These are phyloP conservation scores for Lathamus discolor DNA, from an alignment of 2,113 vertebrate genomes.

Conservation along the genomic window DNA sequence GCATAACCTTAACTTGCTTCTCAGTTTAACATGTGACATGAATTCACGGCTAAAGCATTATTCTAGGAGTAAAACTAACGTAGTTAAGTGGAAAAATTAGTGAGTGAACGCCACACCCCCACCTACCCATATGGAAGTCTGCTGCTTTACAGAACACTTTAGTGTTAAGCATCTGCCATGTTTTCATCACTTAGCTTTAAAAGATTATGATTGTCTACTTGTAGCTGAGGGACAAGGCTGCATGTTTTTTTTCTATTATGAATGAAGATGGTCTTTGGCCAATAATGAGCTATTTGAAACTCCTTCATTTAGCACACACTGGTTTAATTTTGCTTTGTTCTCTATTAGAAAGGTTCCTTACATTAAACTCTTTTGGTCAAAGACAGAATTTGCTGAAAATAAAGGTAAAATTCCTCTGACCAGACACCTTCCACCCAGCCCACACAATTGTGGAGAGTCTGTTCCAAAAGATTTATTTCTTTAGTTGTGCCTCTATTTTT, in stretches of 20 bases:
- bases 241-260: not conserved
- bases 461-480: not conserved
- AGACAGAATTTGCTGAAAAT: not conserved
- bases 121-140: not conserved
- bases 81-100: not conserved
- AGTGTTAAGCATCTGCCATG: not conserved
- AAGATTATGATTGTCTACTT: not conserved
- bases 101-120: accelerated
- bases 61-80: not conserved
- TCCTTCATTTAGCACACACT: not conserved
- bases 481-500: not conserved
- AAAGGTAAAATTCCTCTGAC: not conserved
- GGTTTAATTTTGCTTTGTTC: not conserved
- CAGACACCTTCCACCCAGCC: no score
- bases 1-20: not conserved
- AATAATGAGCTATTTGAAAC: not conserved
- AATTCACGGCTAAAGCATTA: not conserved
- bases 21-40: not conserved
- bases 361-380: not conserved
- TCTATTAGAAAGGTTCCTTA: not conserved
- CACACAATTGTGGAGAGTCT: not conserved
- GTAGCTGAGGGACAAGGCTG: not conserved
- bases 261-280: not conserved
- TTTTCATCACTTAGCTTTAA: not conserved
- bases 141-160: not conserved